These are phyloP conservation scores for Leucania comma DNA, from an alignment of 2,888 invertebrate species.

Conservation along the genomic window DNA sequence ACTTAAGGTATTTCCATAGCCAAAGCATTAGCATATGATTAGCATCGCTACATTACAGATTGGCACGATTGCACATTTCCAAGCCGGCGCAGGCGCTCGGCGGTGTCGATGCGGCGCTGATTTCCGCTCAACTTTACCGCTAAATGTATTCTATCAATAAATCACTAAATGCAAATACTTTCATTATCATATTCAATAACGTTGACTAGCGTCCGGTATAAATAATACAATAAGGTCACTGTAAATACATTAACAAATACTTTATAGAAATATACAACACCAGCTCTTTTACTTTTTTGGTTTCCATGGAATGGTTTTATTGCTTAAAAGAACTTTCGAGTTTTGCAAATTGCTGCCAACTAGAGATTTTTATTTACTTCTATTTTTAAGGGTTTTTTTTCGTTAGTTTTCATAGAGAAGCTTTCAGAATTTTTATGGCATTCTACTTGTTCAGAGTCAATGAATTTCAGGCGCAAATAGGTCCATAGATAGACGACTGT, in stretches of 20 bases:
- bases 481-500: constrained; percentile 4
- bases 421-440: constrained; percentile 40
- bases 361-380: constrained; percentile 40
- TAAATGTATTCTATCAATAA: constrained; percentile 57
- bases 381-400: constrained; percentile 10
- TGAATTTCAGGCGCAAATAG: constrained; percentile 7
- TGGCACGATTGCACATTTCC: constrained; percentile 32
- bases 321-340: constrained; percentile 17
- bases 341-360: constrained; percentile 32
- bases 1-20: neutral
- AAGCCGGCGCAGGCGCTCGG: neutral
- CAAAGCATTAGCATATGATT: constrained; percentile 30
- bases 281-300: constrained; percentile 3
- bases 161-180: constrained; percentile 60
- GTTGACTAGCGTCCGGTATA: constrained; percentile 42
- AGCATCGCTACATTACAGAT: constrained; percentile 30
- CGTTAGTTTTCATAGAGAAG: constrained; percentile 33
- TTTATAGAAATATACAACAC: constrained; percentile 13
- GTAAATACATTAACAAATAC: constrained; percentile 24
- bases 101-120: constrained; percentile 35
- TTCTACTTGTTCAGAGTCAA: constrained; percentile 11
- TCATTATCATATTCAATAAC: constrained; percentile 60
- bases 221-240: constrained; percentile 36
- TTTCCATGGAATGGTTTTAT: constrained; percentile 22
- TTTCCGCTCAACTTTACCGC: constrained; percentile 60